Evolutionary conservation across 2,797 vertebrate species (phyloP).

Genomic region (Jordanella pulchra): DNA sequence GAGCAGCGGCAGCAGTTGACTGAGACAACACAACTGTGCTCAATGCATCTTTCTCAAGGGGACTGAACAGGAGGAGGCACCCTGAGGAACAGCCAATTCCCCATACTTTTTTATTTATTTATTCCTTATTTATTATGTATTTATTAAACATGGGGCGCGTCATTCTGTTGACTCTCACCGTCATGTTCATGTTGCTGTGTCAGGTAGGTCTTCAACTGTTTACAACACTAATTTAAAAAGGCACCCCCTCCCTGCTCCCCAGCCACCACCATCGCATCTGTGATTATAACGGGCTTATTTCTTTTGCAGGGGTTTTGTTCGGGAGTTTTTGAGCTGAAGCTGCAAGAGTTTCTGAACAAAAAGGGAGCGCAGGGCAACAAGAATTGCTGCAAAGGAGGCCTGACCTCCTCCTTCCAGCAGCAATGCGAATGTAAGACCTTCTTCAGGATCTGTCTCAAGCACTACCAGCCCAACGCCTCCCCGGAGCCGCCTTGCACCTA

Average conservation of each 20-base stretch:
- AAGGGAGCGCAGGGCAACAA: slow-evolving; percentile 89
- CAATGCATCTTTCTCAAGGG: slow-evolving; percentile 75
- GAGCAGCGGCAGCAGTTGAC: slow-evolving; percentile 63
- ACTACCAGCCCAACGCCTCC: slow-evolving; percentile 95
- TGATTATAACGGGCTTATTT: slow-evolving; percentile 30
- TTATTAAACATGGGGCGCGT: slow-evolving; percentile 86
- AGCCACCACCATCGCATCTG: slow-evolving; percentile 12
- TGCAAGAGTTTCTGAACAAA: slow-evolving; percentile 97
- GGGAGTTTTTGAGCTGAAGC: slow-evolving; percentile 94
- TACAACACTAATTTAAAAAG: slow-evolving; percentile 31
- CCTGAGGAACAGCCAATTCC: slow-evolving; percentile 68
- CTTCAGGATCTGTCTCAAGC: slow-evolving; percentile 96
- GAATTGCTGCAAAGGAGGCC: slow-evolving; percentile 88
- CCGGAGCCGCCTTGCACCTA: slow-evolving; percentile 96
- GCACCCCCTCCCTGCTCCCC: neutral
- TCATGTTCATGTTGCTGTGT: slow-evolving; percentile 83
- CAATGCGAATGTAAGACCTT: slow-evolving; percentile 96
- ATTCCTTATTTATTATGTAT: slow-evolving; percentile 74
- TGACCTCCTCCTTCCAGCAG: slow-evolving; percentile 78
- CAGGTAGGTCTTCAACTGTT: slow-evolving; percentile 82
- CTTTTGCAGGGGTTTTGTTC: slow-evolving; percentile 85
- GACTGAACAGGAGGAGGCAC: slow-evolving; percentile 67
- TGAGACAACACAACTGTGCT: slow-evolving; percentile 68
- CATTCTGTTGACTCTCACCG: slow-evolving; percentile 79
- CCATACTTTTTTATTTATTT: slow-evolving; percentile 64